phyloP scores from a whole-genome alignment of 2,888 invertebrate species.

The Rambutsinella grinnellia region DNA sequence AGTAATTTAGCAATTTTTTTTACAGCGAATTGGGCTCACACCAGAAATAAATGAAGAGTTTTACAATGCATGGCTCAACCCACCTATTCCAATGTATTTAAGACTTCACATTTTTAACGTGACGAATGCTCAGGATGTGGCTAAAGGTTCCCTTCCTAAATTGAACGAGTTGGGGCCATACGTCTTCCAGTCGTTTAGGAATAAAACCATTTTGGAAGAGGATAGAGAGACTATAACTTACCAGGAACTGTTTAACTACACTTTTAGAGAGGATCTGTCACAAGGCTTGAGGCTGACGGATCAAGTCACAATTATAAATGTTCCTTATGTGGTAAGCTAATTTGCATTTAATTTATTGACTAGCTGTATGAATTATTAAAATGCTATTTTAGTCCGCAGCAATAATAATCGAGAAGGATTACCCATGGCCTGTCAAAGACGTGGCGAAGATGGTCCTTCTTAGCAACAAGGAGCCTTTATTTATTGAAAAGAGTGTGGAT shows the following conservation, averaged over 20 bases:
- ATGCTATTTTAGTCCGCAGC: conserved; percentile 47
- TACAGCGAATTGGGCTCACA: conserved; percentile 28
- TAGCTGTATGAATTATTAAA: too few relatives aligned
- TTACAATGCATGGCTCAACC: conserved; percentile 25
- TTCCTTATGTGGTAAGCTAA: conserved; percentile 54
- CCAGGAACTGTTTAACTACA: conserved; percentile 31
- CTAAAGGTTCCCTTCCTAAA: conserved; percentile 19
- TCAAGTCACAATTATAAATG: conserved; percentile 44
- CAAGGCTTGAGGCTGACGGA: conserved; percentile 16
- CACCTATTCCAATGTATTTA: conserved; percentile 40
- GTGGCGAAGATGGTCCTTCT: background rate
- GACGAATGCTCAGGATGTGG: conserved; percentile 50
- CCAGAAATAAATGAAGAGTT: conserved; percentile 30
- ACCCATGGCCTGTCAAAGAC: conserved; percentile 22
- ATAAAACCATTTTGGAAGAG: too few relatives aligned
- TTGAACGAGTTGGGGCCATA: background rate
- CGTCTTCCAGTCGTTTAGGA: background rate
- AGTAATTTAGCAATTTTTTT: too few relatives aligned
- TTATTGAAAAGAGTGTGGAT: conserved; percentile 44
- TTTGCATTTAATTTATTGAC: background rate
- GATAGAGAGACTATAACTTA: conserved; percentile 24
- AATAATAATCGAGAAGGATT: conserved; percentile 28
- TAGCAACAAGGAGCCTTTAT: conserved; percentile 34
- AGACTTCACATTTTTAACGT: conserved; percentile 56
- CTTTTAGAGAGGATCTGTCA: conserved; percentile 31